These are phyloP conservation scores for Cydia fagiglandana DNA, from an alignment of 1,140 invertebrate genomes.

Conservation along the genomic window DNA sequence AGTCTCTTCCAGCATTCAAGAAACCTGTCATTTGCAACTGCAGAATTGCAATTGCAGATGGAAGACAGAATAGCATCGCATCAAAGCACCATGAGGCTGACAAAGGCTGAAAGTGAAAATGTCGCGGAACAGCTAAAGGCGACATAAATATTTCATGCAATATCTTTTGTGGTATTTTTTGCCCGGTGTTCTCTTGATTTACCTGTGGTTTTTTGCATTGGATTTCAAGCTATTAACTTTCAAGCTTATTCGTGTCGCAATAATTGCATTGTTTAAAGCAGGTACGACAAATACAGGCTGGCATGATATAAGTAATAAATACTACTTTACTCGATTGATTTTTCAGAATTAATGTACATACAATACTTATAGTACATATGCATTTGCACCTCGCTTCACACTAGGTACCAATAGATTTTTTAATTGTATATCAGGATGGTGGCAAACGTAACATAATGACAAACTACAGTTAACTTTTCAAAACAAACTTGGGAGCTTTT, in stretches of 20 bases:
- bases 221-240: not conserved
- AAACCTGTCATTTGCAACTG: not conserved
- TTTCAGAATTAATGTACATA: not conserved
- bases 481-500: constrained; percentile 17
- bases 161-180: not conserved
- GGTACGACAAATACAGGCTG: not conserved
- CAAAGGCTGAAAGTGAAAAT: constrained; percentile 28
- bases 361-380: no score
- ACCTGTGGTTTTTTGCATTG: not conserved
- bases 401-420: not conserved
- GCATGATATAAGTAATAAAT: not conserved
- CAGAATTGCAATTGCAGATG: not conserved
- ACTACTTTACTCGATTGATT: not conserved
- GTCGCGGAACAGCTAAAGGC: constrained; percentile 4
- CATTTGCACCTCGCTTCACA: no score
- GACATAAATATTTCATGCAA: constrained; percentile 1
- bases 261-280: not conserved
- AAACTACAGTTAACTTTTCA: constrained; percentile 25
- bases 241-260: not conserved
- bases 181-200: not conserved
- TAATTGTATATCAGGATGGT: not conserved
- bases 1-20: not conserved
- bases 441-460: not conserved
- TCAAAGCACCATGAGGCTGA: not conserved
- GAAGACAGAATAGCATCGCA: not conserved